Evolutionary conservation across 2,113 vertebrate species (phyloP).

Genomic region (Eclectus roratus): DNA sequence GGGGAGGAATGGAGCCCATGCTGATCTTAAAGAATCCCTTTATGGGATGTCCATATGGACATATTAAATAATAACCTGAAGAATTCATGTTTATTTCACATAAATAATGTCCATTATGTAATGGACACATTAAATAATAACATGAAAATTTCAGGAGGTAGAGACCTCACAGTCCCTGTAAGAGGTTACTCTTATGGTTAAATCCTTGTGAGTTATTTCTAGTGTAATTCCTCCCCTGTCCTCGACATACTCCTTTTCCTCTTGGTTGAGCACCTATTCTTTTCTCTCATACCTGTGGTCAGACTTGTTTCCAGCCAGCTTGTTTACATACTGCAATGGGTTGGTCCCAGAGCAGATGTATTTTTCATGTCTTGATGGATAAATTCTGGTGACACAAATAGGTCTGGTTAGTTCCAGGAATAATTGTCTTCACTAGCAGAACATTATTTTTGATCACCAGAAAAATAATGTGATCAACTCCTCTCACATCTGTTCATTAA

Average conservation of each 20-base stretch:
- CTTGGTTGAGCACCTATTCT: not conserved
- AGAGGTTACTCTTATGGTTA: not conserved
- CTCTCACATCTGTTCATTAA: slow-evolving; percentile 63
- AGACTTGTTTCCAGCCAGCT: not conserved
- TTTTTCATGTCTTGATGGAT: slow-evolving; percentile 47
- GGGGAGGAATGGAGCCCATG: not conserved
- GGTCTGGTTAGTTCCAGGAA: slow-evolving; percentile 31
- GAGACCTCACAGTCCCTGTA: not conserved
- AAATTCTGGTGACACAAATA: slow-evolving; percentile 35
- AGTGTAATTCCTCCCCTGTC: not conserved
- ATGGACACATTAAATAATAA: not conserved
- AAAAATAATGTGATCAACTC: slow-evolving; percentile 42
- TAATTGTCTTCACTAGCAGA: slow-evolving; percentile 42
- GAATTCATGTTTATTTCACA: not conserved
- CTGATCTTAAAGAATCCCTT: not conserved
- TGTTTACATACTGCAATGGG: not conserved
- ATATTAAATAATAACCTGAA: not conserved
- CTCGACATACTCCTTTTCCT: not conserved
- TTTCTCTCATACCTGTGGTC: not conserved
- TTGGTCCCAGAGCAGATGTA: not conserved
- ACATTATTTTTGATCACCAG: slow-evolving; percentile 49
- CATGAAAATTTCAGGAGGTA: not conserved
- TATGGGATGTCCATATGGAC: not conserved
- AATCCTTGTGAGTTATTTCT: not conserved
- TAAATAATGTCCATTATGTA: no score